Evolutionary conservation across 2,113 vertebrate species (phyloP).

Genomic region (Seriola aureovittata): DNA sequence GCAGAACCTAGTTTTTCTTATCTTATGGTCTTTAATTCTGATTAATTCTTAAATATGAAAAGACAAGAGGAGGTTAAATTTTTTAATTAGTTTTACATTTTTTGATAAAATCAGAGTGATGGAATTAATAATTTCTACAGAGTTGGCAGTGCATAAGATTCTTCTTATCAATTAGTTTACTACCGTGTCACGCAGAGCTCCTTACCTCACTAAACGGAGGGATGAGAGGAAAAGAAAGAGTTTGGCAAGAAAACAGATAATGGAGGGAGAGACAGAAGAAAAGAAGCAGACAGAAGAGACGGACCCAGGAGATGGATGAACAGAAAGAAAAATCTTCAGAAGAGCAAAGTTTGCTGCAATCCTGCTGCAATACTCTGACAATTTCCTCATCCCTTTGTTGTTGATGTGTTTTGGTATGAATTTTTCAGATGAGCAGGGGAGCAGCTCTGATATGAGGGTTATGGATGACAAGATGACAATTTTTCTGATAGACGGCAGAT

Average conservation of each 20-base stretch:
- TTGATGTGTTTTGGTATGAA: constrained; percentile 55
- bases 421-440: constrained; percentile 50
- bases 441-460: constrained; percentile 42
- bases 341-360: constrained; percentile 63
- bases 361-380: constrained; percentile 66
- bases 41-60: not conserved
- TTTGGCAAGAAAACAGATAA: not conserved
- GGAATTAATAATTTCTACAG: not conserved
- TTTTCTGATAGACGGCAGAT: constrained; percentile 60
- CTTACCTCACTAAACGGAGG: not conserved
- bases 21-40: not conserved
- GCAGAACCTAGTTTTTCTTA: not conserved
- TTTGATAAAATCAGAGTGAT: not conserved
- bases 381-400: constrained; percentile 71
- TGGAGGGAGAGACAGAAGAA: constrained; percentile 5
- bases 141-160: not conserved
- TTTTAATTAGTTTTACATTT: not conserved
- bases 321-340: constrained; percentile 44
- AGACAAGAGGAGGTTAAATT: not conserved
- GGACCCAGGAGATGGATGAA: constrained; percentile 38
- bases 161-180: not conserved
- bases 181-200: not conserved
- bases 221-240: not conserved
- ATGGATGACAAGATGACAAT: constrained; percentile 65
- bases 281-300: constrained; percentile 4